phyloP scores from a whole-genome alignment of 2,797 vertebrate species.

The Crocodylus rhombifer region DNA sequence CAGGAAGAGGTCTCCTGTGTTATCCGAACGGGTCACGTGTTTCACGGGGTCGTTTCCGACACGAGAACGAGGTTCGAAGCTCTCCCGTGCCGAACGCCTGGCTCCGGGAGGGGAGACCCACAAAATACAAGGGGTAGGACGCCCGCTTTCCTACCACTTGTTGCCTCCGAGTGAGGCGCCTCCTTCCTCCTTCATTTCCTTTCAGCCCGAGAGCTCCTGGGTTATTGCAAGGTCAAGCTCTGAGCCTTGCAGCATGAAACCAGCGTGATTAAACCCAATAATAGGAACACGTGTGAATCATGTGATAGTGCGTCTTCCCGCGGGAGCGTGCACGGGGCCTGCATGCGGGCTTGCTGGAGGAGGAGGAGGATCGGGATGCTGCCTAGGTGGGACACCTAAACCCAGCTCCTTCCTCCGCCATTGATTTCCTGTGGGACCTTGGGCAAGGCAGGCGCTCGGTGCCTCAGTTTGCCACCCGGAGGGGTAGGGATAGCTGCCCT shows the following conservation, averaged over 20 bases:
- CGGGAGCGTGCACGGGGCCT: background rate
- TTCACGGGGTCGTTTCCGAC: background rate
- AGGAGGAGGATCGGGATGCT: no score
- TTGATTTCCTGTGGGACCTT: no score
- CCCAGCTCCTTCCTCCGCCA: no score
- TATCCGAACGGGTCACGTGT: background rate
- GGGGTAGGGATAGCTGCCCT: no score
- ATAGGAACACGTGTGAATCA: background rate
- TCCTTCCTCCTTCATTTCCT: slow-evolving; percentile 14
- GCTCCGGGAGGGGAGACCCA: background rate
- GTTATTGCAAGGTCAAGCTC: slow-evolving; percentile 20
- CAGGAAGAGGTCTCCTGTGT: background rate
- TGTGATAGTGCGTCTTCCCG: background rate
- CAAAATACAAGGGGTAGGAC: background rate
- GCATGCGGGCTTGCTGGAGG: no score
- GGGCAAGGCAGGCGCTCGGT: no score
- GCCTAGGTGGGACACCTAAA: no score
- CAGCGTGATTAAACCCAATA: background rate
- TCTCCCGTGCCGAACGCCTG: background rate
- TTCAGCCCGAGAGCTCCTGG: slow-evolving; percentile 2
- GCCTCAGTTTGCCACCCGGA: no score
- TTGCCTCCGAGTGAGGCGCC: background rate
- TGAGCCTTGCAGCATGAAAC: background rate
- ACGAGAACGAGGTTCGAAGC: background rate
- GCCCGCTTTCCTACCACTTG: background rate